Percentiles rank a stretch among this genome's conserved stretches.
phyloP scores from a whole-genome alignment of 1,140 invertebrate genomes.

The Zelostemma sp. region DNA sequence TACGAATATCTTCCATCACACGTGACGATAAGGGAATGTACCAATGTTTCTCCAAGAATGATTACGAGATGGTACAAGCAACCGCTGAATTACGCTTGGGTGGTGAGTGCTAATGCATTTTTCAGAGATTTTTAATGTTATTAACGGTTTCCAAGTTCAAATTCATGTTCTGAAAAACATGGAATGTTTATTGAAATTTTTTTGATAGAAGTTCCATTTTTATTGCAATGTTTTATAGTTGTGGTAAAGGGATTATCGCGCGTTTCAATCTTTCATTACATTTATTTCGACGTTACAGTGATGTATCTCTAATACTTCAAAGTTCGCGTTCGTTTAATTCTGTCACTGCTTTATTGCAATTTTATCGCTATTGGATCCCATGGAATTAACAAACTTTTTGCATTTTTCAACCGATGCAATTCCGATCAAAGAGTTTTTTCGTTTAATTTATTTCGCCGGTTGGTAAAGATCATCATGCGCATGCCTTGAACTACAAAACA shows the following conservation, averaged over 20 bases:
- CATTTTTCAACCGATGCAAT: too few relatives aligned
- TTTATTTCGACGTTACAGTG: too few relatives aligned
- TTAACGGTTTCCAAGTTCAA: not conserved
- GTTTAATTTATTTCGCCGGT: too few relatives aligned
- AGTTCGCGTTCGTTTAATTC: too few relatives aligned
- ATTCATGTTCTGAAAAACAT: not conserved
- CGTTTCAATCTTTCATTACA: too few relatives aligned
- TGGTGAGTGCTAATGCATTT: conserved; percentile 72
- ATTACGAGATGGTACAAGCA: conserved; percentile 87
- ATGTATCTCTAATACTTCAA: too few relatives aligned
- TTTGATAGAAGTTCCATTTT: not conserved
- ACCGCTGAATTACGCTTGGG: conserved; percentile 86
- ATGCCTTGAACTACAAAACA: not conserved
- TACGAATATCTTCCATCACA: conserved; percentile 76
- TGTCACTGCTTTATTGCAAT: too few relatives aligned
- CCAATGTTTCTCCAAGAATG: conserved; percentile 89
- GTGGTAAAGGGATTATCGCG: too few relatives aligned
- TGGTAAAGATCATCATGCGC: too few relatives aligned
- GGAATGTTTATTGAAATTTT: not conserved
- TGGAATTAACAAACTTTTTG: too few relatives aligned
- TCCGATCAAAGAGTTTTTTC: too few relatives aligned
- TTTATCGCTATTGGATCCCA: too few relatives aligned
- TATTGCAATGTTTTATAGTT: not conserved
- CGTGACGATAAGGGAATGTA: conserved; percentile 89
- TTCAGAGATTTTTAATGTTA: not conserved